Conservation (phyloP, 2,113 vertebrate species). For the Dipodomys merriami region DNA sequence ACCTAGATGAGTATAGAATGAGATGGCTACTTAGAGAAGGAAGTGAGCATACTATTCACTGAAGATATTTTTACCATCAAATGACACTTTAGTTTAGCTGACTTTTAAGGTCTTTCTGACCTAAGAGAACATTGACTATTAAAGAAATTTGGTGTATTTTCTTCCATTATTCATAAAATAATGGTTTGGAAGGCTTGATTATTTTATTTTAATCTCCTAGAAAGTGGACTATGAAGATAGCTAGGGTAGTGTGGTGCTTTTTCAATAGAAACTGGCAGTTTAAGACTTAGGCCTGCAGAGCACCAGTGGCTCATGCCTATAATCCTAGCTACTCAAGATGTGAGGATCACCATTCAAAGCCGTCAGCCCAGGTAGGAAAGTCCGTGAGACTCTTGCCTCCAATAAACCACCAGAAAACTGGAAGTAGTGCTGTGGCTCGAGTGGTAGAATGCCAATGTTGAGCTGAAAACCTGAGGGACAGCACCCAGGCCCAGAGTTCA, state of each 20-base stretch:
- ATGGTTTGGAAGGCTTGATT: neutral
- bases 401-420: no score
- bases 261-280: constrained; percentile 31
- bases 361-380: no score
- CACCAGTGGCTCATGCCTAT: no score
- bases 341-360: no score
- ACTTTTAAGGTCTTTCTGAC: constrained; percentile 32
- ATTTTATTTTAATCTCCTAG: constrained; percentile 23
- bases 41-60: neutral
- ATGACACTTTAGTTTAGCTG: constrained; percentile 16
- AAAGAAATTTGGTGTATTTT: constrained; percentile 48
- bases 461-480: no score
- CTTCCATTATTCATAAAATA: constrained; percentile 46
- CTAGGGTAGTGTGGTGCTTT: neutral
- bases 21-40: constrained; percentile 25
- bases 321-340: no score
- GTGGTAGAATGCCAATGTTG: no score
- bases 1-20: neutral
- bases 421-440: no score
- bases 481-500: no score
- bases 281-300: neutral
- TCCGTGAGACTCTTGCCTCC: no score
- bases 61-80: neutral
- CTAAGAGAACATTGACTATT: neutral
- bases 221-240: constrained; percentile 1